Percentiles rank a stretch among this genome's conserved stretches.
phyloP scores from a whole-genome alignment of 2,888 invertebrate genomes.

The Strigamia maritima region DNA sequence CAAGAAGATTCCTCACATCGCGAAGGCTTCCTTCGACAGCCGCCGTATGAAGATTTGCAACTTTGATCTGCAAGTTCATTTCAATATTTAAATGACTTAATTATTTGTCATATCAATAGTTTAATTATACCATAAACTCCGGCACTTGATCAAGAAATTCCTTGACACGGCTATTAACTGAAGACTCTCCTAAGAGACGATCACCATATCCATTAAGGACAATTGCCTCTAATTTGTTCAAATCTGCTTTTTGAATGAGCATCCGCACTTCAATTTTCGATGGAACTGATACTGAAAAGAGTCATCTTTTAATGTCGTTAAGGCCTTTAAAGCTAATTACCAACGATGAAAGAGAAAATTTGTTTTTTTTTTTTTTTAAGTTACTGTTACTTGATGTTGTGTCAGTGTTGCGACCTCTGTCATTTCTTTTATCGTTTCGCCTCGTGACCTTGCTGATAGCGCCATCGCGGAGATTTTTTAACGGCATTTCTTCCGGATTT shows the following conservation, averaged over 20 bases:
- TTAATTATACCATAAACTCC: conserved; percentile 61
- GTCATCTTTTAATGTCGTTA: conserved; percentile 13
- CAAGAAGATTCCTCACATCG: conserved; percentile 53
- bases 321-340: background rate
- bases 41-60: conserved; percentile 48
- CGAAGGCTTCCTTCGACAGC: conserved; percentile 54
- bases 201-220: conserved; percentile 85
- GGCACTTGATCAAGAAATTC: conserved; percentile 66
- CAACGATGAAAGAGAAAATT: background rate
- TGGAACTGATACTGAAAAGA: conserved; percentile 38
- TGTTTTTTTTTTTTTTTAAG: background rate
- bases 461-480: conserved; percentile 61
- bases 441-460: conserved; percentile 1
- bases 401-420: background rate
- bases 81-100: background rate
- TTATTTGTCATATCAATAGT: background rate
- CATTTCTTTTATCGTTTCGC: background rate
- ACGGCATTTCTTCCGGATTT: conserved; percentile 66
- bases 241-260: conserved; percentile 62
- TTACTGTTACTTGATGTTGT: background rate
- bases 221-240: conserved; percentile 84
- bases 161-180: conserved; percentile 61
- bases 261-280: conserved; percentile 44
- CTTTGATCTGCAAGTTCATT: conserved; percentile 35
- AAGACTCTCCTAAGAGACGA: conserved; percentile 69